Evolutionary conservation across 2,888 invertebrate genomes (phyloP).

Genomic region (Nomada lathburiana): DNA sequence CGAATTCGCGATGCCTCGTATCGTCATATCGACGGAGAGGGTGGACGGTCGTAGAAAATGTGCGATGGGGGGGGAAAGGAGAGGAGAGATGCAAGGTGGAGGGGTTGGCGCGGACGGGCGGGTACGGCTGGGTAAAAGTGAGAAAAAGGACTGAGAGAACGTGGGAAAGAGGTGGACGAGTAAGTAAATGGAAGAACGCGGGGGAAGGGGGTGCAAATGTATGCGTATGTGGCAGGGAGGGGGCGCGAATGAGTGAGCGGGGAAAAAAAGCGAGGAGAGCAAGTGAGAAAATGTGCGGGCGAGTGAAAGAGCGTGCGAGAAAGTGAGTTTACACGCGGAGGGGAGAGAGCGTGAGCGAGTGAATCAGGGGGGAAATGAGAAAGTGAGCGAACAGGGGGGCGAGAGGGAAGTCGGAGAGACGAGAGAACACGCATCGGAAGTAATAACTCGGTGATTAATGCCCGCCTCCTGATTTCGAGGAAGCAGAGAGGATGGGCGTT

Average conservation of each 20-base stretch:
- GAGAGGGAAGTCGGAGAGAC: not conserved
- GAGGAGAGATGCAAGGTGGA: not conserved
- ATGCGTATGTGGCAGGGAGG: not conserved
- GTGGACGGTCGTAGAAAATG: not conserved
- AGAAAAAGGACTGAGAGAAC: not conserved
- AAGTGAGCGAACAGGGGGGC: not conserved
- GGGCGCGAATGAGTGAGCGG: not conserved
- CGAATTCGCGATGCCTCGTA: conserved; percentile 59
- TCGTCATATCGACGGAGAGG: conserved; percentile 44
- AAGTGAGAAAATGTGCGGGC: not conserved
- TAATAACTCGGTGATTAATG: conserved; percentile 52
- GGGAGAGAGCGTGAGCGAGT: not conserved
- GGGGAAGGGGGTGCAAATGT: not conserved
- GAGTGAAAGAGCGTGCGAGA: not conserved
- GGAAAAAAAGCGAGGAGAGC: not conserved
- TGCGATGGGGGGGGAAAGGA: not conserved
- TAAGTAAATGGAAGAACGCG: not conserved
- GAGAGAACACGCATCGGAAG: conserved; percentile 33
- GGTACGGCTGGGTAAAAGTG: not conserved
- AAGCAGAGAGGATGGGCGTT: not conserved
- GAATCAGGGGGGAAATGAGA: not conserved
- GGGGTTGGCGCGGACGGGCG: not conserved
- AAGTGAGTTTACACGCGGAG: too few species aligned
- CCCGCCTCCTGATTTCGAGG: conserved; percentile 20
- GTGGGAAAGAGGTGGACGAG: not conserved